phyloP scores from a whole-genome alignment of 1,140 invertebrate genomes.

The Tetramorium simillimum region DNA sequence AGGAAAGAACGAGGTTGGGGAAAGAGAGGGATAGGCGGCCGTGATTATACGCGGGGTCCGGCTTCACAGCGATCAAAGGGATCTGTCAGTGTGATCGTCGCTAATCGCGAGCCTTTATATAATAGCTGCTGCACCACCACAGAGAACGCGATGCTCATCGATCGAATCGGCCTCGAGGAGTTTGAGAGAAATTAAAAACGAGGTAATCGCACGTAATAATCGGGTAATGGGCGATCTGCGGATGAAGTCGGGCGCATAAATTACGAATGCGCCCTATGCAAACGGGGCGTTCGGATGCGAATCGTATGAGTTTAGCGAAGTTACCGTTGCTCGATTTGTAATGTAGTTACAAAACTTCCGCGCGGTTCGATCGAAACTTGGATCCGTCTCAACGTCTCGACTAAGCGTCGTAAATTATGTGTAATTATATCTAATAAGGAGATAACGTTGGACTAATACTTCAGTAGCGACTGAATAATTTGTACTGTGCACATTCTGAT shows the following conservation, averaged over 20 bases:
- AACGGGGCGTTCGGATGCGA: neutral
- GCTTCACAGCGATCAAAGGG: constrained; percentile 75
- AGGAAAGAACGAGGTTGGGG: constrained; percentile 47
- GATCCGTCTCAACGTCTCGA: neutral
- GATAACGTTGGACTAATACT: constrained; percentile 2
- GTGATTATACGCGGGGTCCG: constrained; percentile 72
- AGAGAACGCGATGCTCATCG: constrained; percentile 46
- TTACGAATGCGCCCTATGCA: constrained; percentile 1
- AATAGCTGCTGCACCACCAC: constrained; percentile 53
- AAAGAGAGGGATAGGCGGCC: constrained; percentile 15
- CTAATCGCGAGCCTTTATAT: constrained; percentile 75
- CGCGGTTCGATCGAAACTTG: constrained; percentile 39
- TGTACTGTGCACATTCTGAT: neutral
- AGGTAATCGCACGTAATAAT: constrained; percentile 35
- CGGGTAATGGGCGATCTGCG: constrained; percentile 15
- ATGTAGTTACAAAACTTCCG: constrained; percentile 47
- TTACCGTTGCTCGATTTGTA: constrained; percentile 40
- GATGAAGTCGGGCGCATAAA: constrained; percentile 6
- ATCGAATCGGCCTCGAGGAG: constrained; percentile 59
- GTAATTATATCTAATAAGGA: constrained; percentile 31
- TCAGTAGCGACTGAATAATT: neutral
- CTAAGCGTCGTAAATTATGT: constrained; percentile 38
- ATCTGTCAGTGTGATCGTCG: constrained; percentile 66
- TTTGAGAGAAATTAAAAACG: constrained; percentile 56
- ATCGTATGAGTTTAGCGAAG: constrained; percentile 32